phyloP scores from a whole-genome alignment of 92 coral and sea anemone genomes.

The Pocillopora grandis region DNA sequence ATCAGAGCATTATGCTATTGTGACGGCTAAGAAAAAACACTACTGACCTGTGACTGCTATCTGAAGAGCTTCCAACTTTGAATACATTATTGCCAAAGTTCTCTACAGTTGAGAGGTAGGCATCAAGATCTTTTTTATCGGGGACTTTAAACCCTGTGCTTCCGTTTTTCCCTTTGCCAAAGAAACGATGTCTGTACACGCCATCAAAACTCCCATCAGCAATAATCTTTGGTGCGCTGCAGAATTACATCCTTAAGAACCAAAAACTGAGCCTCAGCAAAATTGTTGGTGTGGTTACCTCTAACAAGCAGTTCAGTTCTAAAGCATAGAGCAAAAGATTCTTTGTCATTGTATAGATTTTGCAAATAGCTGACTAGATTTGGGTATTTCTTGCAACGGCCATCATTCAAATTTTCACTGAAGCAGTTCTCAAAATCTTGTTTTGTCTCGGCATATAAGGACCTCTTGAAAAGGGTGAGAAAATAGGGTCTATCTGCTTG shows the following conservation, averaged over 20 bases:
- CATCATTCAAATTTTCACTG: no score
- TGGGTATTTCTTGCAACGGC: no score
- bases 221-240: neutral
- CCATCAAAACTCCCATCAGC: conserved; percentile 41
- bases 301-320: conserved; percentile 52
- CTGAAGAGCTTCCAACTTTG: conserved; percentile 57
- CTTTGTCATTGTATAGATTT: neutral
- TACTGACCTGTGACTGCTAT: conserved; percentile 42
- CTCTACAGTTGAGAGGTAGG: conserved; percentile 41
- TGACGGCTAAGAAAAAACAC: conserved; percentile 3
- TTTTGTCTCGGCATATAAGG: no score
- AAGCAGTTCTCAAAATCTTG: no score
- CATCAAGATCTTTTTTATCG: conserved; percentile 39
- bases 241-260: no score
- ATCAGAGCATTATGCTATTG: neutral
- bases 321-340: conserved; percentile 57
- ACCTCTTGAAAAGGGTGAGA: no score
- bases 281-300: conserved; percentile 71
- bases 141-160: conserved; percentile 57
- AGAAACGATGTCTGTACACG: conserved; percentile 53
- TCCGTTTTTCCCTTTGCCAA: conserved; percentile 52
- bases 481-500: no score
- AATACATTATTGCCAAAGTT: conserved; percentile 56
- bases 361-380: no score
- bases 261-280: conserved; percentile 59